These are phyloP conservation scores for Harmothoe impar DNA, from an alignment of 2,888 invertebrate species.

Conservation along the genomic window DNA sequence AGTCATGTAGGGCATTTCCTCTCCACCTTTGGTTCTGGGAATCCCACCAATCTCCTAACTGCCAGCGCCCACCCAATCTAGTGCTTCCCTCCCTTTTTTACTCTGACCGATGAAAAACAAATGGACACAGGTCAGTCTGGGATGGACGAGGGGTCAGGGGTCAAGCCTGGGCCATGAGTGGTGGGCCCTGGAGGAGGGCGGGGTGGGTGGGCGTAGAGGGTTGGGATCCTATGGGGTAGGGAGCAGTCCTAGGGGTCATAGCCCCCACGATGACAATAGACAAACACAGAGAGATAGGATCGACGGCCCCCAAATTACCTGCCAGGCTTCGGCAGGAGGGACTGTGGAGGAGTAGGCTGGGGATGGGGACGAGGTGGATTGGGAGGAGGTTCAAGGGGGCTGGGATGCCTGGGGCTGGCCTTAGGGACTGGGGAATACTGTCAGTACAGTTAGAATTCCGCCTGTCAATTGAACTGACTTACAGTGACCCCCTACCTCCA, in stretches of 20 bases:
- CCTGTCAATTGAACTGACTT: slow-evolving; percentile 8
- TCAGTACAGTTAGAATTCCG: neutral
- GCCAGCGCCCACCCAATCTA: neutral
- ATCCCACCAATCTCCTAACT: too few relatives aligned
- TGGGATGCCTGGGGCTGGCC: neutral
- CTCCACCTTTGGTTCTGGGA: too few relatives aligned
- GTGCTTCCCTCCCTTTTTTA: neutral
- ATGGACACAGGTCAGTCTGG: neutral
- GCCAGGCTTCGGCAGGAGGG: neutral
- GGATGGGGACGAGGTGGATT: neutral
- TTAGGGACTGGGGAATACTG: neutral
- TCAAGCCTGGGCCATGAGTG: neutral
- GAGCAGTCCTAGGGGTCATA: neutral
- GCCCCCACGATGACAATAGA: neutral
- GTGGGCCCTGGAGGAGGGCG: neutral
- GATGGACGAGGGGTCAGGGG: neutral
- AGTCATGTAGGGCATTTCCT: too few relatives aligned
- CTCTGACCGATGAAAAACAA: slow-evolving; percentile 7
- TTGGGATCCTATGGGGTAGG: neutral
- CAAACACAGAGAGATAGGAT: neutral
- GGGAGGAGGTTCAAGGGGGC: neutral
- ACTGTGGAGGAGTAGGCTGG: neutral
- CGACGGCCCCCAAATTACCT: slow-evolving; percentile 16
- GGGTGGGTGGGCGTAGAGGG: too few relatives aligned
- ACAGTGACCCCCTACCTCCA: neutral